Evolutionary conservation across 2,888 invertebrate genomes (phyloP).

Genomic region (Sepiola atlantica): DNA sequence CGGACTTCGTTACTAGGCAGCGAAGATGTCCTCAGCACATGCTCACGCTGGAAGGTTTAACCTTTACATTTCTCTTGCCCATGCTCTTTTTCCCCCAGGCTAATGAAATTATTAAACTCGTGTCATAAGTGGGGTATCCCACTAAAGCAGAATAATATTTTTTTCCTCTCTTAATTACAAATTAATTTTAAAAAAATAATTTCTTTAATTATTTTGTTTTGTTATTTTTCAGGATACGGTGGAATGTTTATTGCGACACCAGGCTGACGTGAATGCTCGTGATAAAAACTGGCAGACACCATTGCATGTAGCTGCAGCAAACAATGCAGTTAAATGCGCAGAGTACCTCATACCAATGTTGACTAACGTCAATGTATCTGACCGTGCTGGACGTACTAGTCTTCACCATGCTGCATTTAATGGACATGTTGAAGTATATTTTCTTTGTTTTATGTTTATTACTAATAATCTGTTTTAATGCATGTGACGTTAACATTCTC

Average conservation of each 20-base stretch:
- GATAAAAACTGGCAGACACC: slow-evolving; percentile 82
- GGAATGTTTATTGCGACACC: slow-evolving; percentile 77
- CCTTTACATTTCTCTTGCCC: no score
- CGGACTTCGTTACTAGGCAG: no score
- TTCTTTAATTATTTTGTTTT: not conserved
- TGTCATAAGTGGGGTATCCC: no score
- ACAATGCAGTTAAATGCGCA: slow-evolving; percentile 79
- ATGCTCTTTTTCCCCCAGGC: no score
- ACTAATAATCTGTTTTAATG: no score
- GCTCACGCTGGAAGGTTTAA: no score
- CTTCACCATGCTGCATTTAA: slow-evolving; percentile 81
- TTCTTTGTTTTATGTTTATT: not conserved
- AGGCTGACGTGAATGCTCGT: slow-evolving; percentile 79
- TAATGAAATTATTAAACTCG: no score
- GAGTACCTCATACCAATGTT: slow-evolving; percentile 76
- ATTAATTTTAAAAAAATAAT: no score
- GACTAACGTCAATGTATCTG: slow-evolving; percentile 77
- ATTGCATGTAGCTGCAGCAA: slow-evolving; percentile 78
- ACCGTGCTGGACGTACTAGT: slow-evolving; percentile 79
- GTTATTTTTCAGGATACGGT: slow-evolving; percentile 71
- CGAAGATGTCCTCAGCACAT: no score
- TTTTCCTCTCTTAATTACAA: no score
- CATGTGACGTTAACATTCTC: no score
- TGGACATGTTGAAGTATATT: slow-evolving; percentile 77
- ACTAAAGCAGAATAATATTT: no score